Percentiles rank a stretch among this genome's conserved stretches.
These are phyloP conservation scores for Orientallactaga bullata DNA, from an alignment of 2,113 vertebrate species.

Conservation along the genomic window DNA sequence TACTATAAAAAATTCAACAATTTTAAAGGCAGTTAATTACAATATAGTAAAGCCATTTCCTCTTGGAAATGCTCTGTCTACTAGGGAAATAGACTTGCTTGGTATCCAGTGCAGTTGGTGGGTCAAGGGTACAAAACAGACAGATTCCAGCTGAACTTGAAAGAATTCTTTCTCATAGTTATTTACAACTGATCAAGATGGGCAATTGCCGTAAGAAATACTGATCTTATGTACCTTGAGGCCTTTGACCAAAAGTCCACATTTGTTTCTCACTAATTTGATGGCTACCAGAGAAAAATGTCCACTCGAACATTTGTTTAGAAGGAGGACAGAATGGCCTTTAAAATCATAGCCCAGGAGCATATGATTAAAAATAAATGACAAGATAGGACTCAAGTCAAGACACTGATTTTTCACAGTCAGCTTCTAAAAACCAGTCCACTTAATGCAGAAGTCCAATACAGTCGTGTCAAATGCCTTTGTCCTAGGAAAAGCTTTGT, in stretches of 20 bases:
- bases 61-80: neutral
- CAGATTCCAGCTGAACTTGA: neutral
- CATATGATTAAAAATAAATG: constrained; percentile 57
- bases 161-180: neutral
- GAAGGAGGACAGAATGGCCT: constrained; percentile 1
- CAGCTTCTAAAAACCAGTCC: constrained; percentile 39
- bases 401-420: constrained; percentile 10
- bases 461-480: neutral
- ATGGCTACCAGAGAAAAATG: neutral
- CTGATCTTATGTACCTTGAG: neutral
- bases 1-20: constrained; percentile 1
- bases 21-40: neutral
- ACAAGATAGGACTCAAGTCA: constrained; percentile 28
- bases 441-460: constrained; percentile 7
- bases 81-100: neutral
- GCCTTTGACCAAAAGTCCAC: neutral
- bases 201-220: neutral
- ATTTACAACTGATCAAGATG: neutral
- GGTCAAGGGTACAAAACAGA: neutral
- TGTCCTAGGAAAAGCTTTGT: neutral
- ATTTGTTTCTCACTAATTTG: constrained; percentile 13
- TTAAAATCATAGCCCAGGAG: constrained; percentile 27
- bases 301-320: neutral
- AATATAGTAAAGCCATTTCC: neutral
- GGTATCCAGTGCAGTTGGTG: neutral